Evolutionary conservation across 1,140 invertebrate species (phyloP).

Genomic region (Rhysida immarginata): DNA sequence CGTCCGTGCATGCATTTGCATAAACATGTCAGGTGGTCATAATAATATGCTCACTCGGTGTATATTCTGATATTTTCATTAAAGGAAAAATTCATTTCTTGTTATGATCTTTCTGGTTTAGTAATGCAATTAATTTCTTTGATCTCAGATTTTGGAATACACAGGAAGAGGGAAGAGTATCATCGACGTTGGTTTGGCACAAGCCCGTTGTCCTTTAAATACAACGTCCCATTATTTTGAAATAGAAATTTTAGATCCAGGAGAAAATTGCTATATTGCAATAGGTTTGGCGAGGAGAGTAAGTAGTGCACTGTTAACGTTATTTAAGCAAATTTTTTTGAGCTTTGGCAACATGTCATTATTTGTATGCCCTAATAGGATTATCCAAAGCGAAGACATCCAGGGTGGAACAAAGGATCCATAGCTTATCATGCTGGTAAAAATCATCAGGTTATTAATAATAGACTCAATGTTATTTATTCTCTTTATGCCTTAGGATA

Average conservation of each 20-base stretch:
- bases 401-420: constrained; percentile 42
- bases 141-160: constrained; percentile 36
- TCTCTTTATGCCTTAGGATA: too few species aligned
- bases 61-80: too few species aligned
- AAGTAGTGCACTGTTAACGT: too few species aligned
- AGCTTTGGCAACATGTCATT: background rate
- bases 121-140: constrained; percentile 2
- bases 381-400: constrained; percentile 40
- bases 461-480: too few species aligned
- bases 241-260: constrained; percentile 42
- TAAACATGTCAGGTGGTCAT: too few species aligned
- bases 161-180: constrained; percentile 38
- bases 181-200: constrained; percentile 41
- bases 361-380: constrained; percentile 27
- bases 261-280: constrained; percentile 41
- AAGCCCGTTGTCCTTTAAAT: constrained; percentile 36
- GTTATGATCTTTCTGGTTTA: too few species aligned
- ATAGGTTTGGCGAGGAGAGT: constrained; percentile 40
- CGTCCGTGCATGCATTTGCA: too few species aligned
- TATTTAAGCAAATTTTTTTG: too few species aligned
- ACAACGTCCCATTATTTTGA: constrained; percentile 43
- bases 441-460: too few species aligned
- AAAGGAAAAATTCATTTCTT: too few species aligned
- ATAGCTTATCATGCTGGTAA: constrained; percentile 42
- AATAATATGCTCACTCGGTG: too few species aligned